Base-by-base conservation (phyloP, 2,113 vertebrate genomes). In the Coptodon bakossiorum region DNA sequence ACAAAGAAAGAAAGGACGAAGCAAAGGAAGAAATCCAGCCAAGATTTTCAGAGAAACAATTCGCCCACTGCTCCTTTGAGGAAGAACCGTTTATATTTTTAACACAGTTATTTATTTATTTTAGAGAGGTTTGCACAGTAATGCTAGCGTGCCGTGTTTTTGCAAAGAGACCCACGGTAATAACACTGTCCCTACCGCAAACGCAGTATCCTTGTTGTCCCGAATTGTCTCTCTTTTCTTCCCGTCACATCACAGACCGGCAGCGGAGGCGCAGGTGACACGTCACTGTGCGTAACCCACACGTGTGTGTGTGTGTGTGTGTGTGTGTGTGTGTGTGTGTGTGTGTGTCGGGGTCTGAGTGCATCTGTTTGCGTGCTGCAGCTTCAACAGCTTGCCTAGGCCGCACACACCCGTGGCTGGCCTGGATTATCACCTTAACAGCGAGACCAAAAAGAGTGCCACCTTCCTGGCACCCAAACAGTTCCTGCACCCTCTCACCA, bases 171-270 rank as follows among this genome's bases (percentile, higher is more conserved):
- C 73, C 45, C 57, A 16, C 22, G 61, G 10, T 57, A 71, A 81
- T 40, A 87, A 80, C 59, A 82, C 16, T 38, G 24, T 86, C 79
- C 91, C 83, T 96, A 95, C 93, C 92, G 95, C 87, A 66, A 82
- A 91, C 84, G 80, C 78, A 92, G 91, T 29, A 38, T 83, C 81
- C 86, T 31, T 54, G 86, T 66, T 85, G 88, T 92, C 92, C 88
- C 68, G 80, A 87, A 91, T 91, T 81, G 83, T 90, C 82, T 90
- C 81, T 89, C 83, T 84, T 85, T 83, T 34, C 73, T 89, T 89
- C 45, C 66, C 22, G 17, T 91, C 89, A 89, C 84, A 83, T 89
- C 92, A 90, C 86, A 90, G 83, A 88, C 90, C 83, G 90, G 88
- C 89, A 86, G 61, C 83, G 84, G 45, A 91, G 89, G 85, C 45